A percentile compares a stretch with the other conserved stretches of the same genome.
phyloP scores from a whole-genome alignment of 2,113 vertebrate genomes.

The Sinocyclocheilus maitianheensis region DNA sequence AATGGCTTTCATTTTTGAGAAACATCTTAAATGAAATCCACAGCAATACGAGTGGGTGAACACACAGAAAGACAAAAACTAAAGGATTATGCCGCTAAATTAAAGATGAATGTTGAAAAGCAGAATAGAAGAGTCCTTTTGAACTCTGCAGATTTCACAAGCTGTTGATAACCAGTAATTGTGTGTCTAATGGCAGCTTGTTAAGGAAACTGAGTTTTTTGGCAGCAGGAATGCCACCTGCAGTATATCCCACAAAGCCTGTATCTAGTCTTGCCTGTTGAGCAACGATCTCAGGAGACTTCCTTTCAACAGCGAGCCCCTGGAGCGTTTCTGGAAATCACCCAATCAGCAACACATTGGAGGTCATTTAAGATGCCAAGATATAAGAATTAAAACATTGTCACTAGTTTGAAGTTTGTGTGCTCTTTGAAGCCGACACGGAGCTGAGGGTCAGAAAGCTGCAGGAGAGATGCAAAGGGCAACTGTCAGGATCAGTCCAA shows the following conservation, averaged over 20 bases:
- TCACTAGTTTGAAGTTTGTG: neutral
- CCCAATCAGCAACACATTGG: neutral
- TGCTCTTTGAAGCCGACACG: slow-evolving; percentile 15
- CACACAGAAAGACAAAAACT: neutral
- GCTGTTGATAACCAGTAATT: slow-evolving; percentile 28
- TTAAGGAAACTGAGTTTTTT: neutral
- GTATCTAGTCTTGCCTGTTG: neutral
- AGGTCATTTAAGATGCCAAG: neutral
- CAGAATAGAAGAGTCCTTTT: neutral
- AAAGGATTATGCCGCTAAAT: neutral
- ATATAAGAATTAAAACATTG: slow-evolving; percentile 9
- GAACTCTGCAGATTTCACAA: slow-evolving; percentile 6
- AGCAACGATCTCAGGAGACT: neutral
- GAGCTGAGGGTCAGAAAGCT: neutral
- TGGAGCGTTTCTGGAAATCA: neutral
- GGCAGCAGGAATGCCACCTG: slow-evolving; percentile 21
- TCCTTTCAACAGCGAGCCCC: neutral
- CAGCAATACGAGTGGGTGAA: neutral
- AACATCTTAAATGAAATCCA: neutral
- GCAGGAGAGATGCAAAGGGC: slow-evolving; percentile 22
- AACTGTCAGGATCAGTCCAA: slow-evolving; percentile 28
- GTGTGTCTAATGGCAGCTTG: neutral
- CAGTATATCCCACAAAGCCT: neutral
- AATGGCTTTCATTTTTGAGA: neutral
- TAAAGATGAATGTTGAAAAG: neutral